Percentiles rank a stretch among this genome's conserved stretches.
Conservation (phyloP, 2,888 invertebrate species). For the Subacronicta megacephala region DNA sequence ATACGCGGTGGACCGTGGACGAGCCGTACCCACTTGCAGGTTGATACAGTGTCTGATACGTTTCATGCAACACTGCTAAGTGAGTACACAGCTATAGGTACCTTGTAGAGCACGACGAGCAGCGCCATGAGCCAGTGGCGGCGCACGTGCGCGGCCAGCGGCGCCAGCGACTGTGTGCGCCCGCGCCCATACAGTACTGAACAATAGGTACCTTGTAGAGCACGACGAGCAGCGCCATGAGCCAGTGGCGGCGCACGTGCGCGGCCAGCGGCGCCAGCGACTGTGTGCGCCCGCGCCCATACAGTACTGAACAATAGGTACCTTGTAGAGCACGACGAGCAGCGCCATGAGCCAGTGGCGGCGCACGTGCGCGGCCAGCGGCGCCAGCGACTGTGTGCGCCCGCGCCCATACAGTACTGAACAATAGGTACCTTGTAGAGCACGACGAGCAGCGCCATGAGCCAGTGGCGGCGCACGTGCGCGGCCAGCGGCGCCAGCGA, state of each 20-base stretch:
- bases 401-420: constrained; percentile 77
- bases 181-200: constrained; percentile 77
- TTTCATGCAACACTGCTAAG: too few species aligned
- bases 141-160: constrained; percentile 95
- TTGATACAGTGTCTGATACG: too few species aligned
- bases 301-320: constrained; percentile 79
- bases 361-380: constrained; percentile 95
- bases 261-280: constrained; percentile 97
- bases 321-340: constrained; percentile 98
- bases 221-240: constrained; percentile 97
- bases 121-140: constrained; percentile 98
- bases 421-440: constrained; percentile 95
- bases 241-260: constrained; percentile 96
- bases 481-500: constrained; percentile 97
- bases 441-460: constrained; percentile 97
- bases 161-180: constrained; percentile 94
- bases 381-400: constrained; percentile 94
- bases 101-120: constrained; percentile 98
- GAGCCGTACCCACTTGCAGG: too few species aligned
- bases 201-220: constrained; percentile 95
- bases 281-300: constrained; percentile 87
- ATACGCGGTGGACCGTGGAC: too few species aligned
- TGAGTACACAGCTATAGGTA: constrained; percentile 66
- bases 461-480: constrained; percentile 96
- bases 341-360: constrained; percentile 98